Conservation (phyloP, 2,888 invertebrate species). For the Volucella zonaria region DNA sequence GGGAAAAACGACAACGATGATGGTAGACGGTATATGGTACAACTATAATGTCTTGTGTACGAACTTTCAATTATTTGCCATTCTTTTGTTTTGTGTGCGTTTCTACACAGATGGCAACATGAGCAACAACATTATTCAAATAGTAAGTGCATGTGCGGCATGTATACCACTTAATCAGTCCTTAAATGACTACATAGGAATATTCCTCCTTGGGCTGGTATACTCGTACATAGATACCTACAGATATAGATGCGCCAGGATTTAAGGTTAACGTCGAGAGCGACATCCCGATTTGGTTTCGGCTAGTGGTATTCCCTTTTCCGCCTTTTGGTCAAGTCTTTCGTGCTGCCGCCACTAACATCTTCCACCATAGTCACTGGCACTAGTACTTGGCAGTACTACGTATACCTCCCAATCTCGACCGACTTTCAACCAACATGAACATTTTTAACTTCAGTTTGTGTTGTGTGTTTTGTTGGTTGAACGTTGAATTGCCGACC, state of each 20-base stretch:
- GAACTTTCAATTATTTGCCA: slow-evolving; percentile 71
- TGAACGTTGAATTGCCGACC: slow-evolving; percentile 39
- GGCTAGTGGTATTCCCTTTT: slow-evolving; percentile 54
- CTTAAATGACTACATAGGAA: slow-evolving; percentile 64
- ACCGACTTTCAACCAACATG: slow-evolving; percentile 11
- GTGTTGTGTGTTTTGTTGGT: slow-evolving; percentile 64
- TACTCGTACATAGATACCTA: slow-evolving; percentile 43
- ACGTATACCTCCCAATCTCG: too few relatives aligned
- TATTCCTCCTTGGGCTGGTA: slow-evolving; percentile 27
- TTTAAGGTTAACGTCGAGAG: slow-evolving; percentile 53
- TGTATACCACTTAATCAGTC: slow-evolving; percentile 75
- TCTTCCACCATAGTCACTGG: neutral
- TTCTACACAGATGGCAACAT: slow-evolving; percentile 68
- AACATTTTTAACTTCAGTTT: slow-evolving; percentile 63
- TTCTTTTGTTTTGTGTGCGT: slow-evolving; percentile 59
- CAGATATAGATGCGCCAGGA: slow-evolving; percentile 26
- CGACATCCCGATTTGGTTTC: slow-evolving; percentile 68
- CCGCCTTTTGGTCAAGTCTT: slow-evolving; percentile 52
- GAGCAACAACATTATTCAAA: slow-evolving; percentile 74
- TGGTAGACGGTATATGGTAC: slow-evolving; percentile 17
- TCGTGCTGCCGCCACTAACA: slow-evolving; percentile 63
- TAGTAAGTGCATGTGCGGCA: slow-evolving; percentile 73
- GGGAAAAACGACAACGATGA: neutral
- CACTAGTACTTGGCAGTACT: neutral
- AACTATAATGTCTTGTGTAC: neutral